Evolutionary conservation across 1,140 invertebrate genomes (phyloP).

Genomic region (Heliconius hewitsoni): DNA sequence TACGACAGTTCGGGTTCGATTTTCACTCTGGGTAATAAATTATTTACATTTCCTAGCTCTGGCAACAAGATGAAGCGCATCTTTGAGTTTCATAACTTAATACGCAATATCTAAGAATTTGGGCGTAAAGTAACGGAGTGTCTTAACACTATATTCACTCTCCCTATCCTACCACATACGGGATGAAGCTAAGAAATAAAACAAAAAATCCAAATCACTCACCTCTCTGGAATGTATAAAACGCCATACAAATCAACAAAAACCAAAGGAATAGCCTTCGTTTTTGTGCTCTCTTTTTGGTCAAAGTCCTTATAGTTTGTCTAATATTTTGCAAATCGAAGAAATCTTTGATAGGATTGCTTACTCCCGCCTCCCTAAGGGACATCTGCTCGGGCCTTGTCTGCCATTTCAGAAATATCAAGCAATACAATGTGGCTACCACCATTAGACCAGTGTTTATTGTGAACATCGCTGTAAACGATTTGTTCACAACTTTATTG

Average conservation of each 20-base stretch:
- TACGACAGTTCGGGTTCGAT: too few relatives aligned
- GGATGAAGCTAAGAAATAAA: too few relatives aligned
- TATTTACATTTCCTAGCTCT: too few relatives aligned
- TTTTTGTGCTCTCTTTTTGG: conserved; percentile 80
- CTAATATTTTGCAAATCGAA: conserved; percentile 86
- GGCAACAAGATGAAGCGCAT: too few relatives aligned
- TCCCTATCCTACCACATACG: too few relatives aligned
- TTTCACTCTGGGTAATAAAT: too few relatives aligned
- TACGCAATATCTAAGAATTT: too few relatives aligned
- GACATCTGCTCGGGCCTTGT: conserved; percentile 84
- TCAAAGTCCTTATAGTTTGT: conserved; percentile 83
- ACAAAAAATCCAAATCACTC: conserved; percentile 14
- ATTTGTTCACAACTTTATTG: conserved; percentile 77
- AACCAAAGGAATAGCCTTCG: conserved; percentile 84
- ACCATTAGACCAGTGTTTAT: conserved; percentile 85
- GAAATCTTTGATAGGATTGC: conserved; percentile 85
- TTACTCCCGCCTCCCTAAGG: conserved; percentile 78
- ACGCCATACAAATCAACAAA: conserved; percentile 85
- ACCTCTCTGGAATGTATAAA: conserved; percentile 89
- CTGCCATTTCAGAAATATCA: conserved; percentile 84
- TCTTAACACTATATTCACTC: too few relatives aligned
- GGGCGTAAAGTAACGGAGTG: too few relatives aligned
- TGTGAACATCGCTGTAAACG: conserved; percentile 86
- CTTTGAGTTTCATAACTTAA: too few relatives aligned
- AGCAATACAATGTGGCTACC: conserved; percentile 84